Evolutionary conservation across 2,888 invertebrate genomes (phyloP).

Genomic region (Laothoe populi): DNA sequence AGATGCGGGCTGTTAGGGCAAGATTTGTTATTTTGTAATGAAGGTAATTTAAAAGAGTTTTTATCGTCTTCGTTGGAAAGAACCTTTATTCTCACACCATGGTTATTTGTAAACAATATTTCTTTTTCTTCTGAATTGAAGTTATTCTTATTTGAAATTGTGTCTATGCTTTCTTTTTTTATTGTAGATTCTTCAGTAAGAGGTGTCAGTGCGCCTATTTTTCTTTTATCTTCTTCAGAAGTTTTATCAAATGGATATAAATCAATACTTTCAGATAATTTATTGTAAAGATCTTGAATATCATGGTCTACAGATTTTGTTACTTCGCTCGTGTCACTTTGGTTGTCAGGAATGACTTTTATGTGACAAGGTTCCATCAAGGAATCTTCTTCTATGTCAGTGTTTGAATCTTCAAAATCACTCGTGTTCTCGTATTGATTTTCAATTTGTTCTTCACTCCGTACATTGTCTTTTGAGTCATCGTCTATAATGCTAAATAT

Average conservation of each 20-base stretch:
- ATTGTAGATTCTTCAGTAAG: conserved; percentile 68
- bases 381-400: conserved; percentile 72
- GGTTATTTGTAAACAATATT: conserved; percentile 53
- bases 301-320: conserved; percentile 64
- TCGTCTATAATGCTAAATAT: conserved; percentile 46
- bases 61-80: conserved; percentile 46
- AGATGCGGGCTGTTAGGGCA: conserved; percentile 58
- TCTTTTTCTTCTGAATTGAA: conserved; percentile 43
- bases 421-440: conserved; percentile 46
- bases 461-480: conserved; percentile 48
- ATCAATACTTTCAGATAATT: conserved; percentile 55
- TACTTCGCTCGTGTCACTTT: conserved; percentile 53
- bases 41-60: conserved; percentile 61
- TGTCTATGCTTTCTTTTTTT: conserved; percentile 51
- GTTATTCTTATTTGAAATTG: conserved; percentile 29
- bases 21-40: conserved; percentile 52
- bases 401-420: conserved; percentile 49
- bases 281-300: conserved; percentile 66
- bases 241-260: conserved; percentile 41
- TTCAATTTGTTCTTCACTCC: conserved; percentile 44
- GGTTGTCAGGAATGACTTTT: conserved; percentile 36
- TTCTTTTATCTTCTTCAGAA: conserved; percentile 46
- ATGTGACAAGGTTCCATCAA: conserved; percentile 51
- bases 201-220: conserved; percentile 61
- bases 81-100: conserved; percentile 56